Percentiles rank a stretch among this genome's conserved stretches.
phyloP scores from a whole-genome alignment of 2,888 invertebrate species.

The Mythimna pallens region DNA sequence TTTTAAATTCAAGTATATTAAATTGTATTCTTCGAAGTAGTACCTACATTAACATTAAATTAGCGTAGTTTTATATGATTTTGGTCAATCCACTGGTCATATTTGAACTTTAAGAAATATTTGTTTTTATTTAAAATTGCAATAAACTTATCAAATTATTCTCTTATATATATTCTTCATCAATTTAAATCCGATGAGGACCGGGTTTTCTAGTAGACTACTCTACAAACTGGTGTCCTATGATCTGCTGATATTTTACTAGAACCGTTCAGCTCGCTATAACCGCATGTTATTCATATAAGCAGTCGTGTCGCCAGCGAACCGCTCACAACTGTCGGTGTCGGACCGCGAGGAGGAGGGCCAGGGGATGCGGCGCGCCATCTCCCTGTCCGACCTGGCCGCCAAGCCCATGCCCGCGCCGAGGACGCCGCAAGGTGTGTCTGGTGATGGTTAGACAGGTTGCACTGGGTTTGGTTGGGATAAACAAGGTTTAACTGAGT shows the following conservation, averaged over 20 bases:
- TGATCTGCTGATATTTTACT: neutral
- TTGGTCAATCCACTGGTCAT: neutral
- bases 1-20: neutral
- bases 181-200: no score
- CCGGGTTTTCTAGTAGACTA: no score
- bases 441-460: constrained; percentile 57
- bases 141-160: no score
- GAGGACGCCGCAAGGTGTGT: constrained; percentile 91
- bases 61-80: neutral
- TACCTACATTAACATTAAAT: neutral
- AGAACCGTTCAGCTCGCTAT: constrained; percentile 52
- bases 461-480: constrained; percentile 4
- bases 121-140: no score
- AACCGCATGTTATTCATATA: constrained; percentile 52
- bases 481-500: neutral
- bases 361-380: constrained; percentile 94
- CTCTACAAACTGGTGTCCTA: neutral
- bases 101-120: neutral
- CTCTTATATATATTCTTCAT: no score
- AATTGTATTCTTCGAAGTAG: neutral
- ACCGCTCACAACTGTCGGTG: constrained; percentile 78
- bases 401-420: constrained; percentile 92
- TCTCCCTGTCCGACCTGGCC: constrained; percentile 95
- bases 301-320: constrained; percentile 70
- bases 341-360: constrained; percentile 83